Evolutionary conservation across 1,140 invertebrate genomes (phyloP), one percentile per base, ranked within the genome.

Genomic region (Cheumatopsyche charites): DNA sequence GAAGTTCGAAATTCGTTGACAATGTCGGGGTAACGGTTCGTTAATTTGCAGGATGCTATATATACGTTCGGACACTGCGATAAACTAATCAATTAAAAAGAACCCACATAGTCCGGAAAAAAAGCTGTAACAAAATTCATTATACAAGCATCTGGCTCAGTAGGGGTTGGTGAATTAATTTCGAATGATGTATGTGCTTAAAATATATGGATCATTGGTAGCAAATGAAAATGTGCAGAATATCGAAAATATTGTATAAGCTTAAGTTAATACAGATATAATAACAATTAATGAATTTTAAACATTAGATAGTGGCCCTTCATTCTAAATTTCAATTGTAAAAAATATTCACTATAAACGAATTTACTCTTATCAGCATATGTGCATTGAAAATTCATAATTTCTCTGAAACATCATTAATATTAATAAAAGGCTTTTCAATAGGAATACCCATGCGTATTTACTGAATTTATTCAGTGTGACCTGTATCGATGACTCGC

Each of bases 51-150:
- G 29, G 62, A 58, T 68, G 71, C 62, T 58, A 75, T 69, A 70
- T 70, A 67, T 67, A 62, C 68, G 71, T 73, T 71, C 43, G 65
- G 69, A 70, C 68, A 29, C 62, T 41, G 74, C 74, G 74, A 68
- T 75, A 75, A 75, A 73, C 74, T 73, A 75, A 75, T 75, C 74
- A 75, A 75, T 75, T 75, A 75, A 73, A 74, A 36, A 49, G 42
- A 47, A 21, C 62, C 15, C 41, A 55, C 25, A 62, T 52, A 4
- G 43, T 41, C 13, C 13, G 62, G 63, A 71, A 23, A 58, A 25
- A 58, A 58, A 71, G 45, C 61, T 47, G 26, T 62, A 62, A 71
- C 62, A 19, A 71, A 62, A 62, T 43, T 70, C 70, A 72, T 66
- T 62, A 23, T 55, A 17, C 15, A 25, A 72, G 55, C 70, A 72